phyloP scores from a whole-genome alignment of 2,113 vertebrate genomes.

The Perccottus glenii region DNA sequence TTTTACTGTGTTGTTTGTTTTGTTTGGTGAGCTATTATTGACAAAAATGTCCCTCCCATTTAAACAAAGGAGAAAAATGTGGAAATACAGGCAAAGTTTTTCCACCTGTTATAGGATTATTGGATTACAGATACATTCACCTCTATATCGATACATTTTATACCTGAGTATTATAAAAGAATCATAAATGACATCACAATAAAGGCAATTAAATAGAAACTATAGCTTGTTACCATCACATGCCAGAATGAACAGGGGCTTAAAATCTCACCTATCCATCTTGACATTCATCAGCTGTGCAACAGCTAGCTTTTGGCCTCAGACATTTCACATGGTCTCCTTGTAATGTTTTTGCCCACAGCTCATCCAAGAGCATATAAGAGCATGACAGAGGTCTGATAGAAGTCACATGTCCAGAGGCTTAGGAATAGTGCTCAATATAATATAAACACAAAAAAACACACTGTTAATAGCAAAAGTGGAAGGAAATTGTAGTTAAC shows the following conservation, averaged over 20 bases:
- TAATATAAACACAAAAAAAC: conserved; percentile 20
- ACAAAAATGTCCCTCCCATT: no score
- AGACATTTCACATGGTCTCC: conserved; percentile 37
- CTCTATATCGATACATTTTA: no score
- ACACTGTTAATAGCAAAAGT: conserved; percentile 23
- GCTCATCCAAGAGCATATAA: conserved; percentile 59
- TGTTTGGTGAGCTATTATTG: no score
- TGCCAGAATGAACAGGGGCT: conserved; percentile 53
- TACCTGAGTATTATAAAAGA: background rate
- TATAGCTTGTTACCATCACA: conserved; percentile 40
- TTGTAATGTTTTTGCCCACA: conserved; percentile 71
- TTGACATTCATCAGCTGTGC: conserved; percentile 55
- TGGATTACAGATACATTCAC: no score
- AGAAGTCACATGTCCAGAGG: conserved; percentile 55
- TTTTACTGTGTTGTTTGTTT: no score
- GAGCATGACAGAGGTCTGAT: conserved; percentile 62
- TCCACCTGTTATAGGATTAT: no score
- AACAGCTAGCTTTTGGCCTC: conserved; percentile 53
- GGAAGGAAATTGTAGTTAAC: conserved; percentile 6
- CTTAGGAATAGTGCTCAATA: conserved; percentile 1
- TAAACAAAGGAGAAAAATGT: no score
- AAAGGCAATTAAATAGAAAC: conserved; percentile 15
- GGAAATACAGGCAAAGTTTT: no score
- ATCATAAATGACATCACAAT: background rate
- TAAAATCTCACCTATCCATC: conserved; percentile 52